These are phyloP conservation scores for Amphiprion ocellaris DNA, from an alignment of 2,113 vertebrate genomes.

Conservation along the genomic window DNA sequence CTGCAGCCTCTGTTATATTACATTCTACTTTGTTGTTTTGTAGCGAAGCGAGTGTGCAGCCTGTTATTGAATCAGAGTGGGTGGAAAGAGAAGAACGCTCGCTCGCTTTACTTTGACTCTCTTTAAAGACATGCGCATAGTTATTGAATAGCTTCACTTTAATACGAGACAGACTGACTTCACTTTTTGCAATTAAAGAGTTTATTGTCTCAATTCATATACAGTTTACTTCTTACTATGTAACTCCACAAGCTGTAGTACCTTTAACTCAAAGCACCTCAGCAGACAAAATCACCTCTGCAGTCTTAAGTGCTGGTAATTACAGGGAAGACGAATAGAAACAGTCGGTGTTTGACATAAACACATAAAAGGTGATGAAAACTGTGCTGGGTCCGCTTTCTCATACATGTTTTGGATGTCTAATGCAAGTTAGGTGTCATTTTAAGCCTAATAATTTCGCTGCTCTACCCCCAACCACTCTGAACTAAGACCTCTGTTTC, in stretches of 20 bases:
- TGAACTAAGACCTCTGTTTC: too few species aligned
- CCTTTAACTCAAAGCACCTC: too few species aligned
- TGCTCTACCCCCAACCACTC: too few species aligned
- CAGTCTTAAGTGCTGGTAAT: too few species aligned
- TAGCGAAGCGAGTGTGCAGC: neutral
- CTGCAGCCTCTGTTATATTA: neutral
- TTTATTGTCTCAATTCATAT: neutral
- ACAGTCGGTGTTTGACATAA: too few species aligned
- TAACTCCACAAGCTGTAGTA: neutral
- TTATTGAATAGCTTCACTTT: slow-evolving; percentile 12
- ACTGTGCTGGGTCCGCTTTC: too few species aligned
- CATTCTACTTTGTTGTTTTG: slow-evolving; percentile 3
- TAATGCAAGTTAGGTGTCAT: too few species aligned
- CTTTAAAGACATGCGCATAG: slow-evolving; percentile 1
- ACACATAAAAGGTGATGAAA: too few species aligned
- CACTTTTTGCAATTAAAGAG: neutral
- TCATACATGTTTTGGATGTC: too few species aligned
- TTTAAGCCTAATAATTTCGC: too few species aligned
- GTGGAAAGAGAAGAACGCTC: slow-evolving; percentile 19
- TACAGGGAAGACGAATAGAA: too few species aligned
- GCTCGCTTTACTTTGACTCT: neutral
- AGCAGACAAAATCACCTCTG: too few species aligned
- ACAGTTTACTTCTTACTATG: neutral
- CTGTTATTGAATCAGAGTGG: slow-evolving; percentile 24
- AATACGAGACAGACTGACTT: neutral